These are phyloP conservation scores for Plagiodera versicolora DNA, from an alignment of 2,888 invertebrate genomes.

Conservation along the genomic window DNA sequence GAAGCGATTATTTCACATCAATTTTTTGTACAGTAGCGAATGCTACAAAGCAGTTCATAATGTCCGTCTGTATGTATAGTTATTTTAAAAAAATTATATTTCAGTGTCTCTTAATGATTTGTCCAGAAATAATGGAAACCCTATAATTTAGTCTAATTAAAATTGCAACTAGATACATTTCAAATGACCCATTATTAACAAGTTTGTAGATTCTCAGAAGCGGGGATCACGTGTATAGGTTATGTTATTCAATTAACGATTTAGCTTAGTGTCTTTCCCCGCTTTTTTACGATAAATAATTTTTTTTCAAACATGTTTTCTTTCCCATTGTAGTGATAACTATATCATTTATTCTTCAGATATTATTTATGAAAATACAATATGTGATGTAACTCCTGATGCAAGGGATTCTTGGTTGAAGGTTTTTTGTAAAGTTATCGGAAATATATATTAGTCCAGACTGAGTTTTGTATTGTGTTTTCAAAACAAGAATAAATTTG, in stretches of 20 bases:
- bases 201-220: slow-evolving; percentile 5
- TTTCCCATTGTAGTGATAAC: slow-evolving; percentile 1
- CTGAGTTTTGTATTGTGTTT: slow-evolving; percentile 29
- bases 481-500: slow-evolving; percentile 2
- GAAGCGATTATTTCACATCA: slow-evolving; percentile 37
- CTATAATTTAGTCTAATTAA: slow-evolving; percentile 40
- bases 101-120: slow-evolving; percentile 27
- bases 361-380: slow-evolving; percentile 1
- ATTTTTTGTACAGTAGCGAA: slow-evolving; percentile 44
- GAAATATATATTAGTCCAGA: slow-evolving; percentile 20
- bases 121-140: slow-evolving; percentile 38
- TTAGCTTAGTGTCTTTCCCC: neutral
- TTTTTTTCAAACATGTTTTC: slow-evolving; percentile 1
- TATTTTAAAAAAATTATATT: slow-evolving; percentile 35
- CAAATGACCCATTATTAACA: slow-evolving; percentile 35
- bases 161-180: slow-evolving; percentile 31
- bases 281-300: neutral
- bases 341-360: slow-evolving; percentile 1
- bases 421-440: slow-evolving; percentile 27
- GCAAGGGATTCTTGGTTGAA: slow-evolving; percentile 21
- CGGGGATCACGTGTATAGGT: slow-evolving; percentile 4
- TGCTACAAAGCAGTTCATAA: slow-evolving; percentile 42
- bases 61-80: slow-evolving; percentile 49
- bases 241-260: neutral
- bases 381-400: slow-evolving; percentile 11